Base-by-base conservation (phyloP, 2,797 vertebrate genomes). In the Acrocephalus scirpaceus region DNA sequence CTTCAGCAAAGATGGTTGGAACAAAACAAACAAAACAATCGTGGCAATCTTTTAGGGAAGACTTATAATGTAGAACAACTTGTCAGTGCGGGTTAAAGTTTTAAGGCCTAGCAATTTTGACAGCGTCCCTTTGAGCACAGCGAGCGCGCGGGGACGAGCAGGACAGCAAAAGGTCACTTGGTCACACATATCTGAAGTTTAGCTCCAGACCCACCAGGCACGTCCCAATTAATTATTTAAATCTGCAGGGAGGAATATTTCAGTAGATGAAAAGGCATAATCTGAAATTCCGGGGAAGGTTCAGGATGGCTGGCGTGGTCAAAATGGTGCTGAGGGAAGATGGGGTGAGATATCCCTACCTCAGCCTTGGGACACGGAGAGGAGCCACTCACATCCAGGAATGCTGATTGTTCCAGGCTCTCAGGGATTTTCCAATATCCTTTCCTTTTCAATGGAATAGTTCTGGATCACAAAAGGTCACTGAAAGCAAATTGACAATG, bases 191-290 rank as follows among this genome's bases (percentile, higher is more conserved):
- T 83, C 94, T 84, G 83, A 70, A 50, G 64, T 96, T 97, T 95
- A 92, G 92, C 95, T 94, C 72, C 30, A 96, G 94, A 94, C 87
- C 84, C 77, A 92, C 67, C 1, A 95, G 94, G 95, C 73, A 66
- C 69, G 93, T 94, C 86, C 94, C 88, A 96, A 97, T 93, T 96
- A 97, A 95, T 96, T 96, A 96, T 94, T 96, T 94, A 95, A 93
- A 93, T 96, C 86, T 88, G 82, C 83, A 57, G 72, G 88, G 74
- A 90, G 91, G 18, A 85, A 61, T 61, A 66, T 70, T 88, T 90
- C 92, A 85, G 76, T 2, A 3, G 92, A 70, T 70, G 89, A 53
- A 88, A 91, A 90, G 50, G 89, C 57, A 78, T 4, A 32, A 61
- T 80, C 7, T 86, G 74, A 42, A 80, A 50, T 90, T 79, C 29